These are phyloP conservation scores for Irena cyanogastra DNA, from an alignment of 2,113 vertebrate species.

Conservation along the genomic window DNA sequence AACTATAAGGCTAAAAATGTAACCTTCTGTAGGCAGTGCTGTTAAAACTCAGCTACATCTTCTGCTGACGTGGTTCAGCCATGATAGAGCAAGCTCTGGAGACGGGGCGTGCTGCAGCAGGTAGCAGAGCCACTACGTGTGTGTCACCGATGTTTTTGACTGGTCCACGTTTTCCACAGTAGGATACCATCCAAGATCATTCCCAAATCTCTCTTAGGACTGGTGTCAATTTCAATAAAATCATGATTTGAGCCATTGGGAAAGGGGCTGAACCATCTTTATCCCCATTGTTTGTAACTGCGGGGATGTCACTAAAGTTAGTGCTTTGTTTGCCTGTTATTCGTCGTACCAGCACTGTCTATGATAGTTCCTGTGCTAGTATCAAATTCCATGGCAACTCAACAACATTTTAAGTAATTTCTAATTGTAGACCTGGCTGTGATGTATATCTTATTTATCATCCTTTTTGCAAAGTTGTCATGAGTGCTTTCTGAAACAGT, in stretches of 20 bases:
- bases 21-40: background rate
- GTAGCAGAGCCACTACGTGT: background rate
- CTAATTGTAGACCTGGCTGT: background rate
- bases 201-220: background rate
- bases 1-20: background rate
- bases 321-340: background rate
- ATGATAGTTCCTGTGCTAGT: background rate
- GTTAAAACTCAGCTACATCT: background rate
- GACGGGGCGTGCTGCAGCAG: rapidly evolving
- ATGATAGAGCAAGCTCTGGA: background rate
- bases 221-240: background rate
- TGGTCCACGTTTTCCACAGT: background rate
- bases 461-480: background rate
- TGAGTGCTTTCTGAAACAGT: background rate
- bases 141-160: background rate
- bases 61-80: background rate
- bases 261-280: background rate
- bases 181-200: background rate
- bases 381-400: background rate
- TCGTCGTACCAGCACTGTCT: background rate
- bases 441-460: background rate
- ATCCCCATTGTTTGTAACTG: background rate
- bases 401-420: background rate
- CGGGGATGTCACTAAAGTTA: background rate
- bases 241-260: background rate